These are phyloP conservation scores for Hemichromis elongatus DNA, from an alignment of 2,113 vertebrate genomes.

Conservation along the genomic window DNA sequence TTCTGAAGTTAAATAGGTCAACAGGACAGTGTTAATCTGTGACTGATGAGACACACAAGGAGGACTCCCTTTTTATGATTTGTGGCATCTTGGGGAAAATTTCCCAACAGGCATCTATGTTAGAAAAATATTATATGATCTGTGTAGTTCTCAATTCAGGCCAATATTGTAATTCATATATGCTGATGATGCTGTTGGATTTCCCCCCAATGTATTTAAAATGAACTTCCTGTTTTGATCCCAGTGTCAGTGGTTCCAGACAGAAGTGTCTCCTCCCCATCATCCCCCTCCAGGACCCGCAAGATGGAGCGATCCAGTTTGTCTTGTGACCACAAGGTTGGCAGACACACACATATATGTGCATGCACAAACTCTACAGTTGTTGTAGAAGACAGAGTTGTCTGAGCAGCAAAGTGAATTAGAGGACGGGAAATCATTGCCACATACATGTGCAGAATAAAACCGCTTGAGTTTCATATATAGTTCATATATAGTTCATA, in stretches of 20 bases:
- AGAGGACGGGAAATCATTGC: not conserved
- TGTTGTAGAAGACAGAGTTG: not conserved
- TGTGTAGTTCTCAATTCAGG: not conserved
- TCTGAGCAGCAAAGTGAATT: not conserved
- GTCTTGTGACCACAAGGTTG: constrained; percentile 69
- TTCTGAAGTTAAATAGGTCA: not conserved
- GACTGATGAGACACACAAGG: not conserved
- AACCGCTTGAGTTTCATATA: not conserved
- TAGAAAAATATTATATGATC: not conserved
- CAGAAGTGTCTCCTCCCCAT: constrained; percentile 61
- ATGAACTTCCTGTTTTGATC: not conserved
- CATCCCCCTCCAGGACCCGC: constrained; percentile 61
- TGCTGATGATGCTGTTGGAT: not conserved
- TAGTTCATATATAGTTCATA: not conserved
- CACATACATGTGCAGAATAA: too few species aligned
- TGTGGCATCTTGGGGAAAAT: not conserved
- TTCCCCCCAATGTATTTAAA: too few species aligned
- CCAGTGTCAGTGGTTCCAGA: constrained; percentile 47
- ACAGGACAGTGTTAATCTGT: accelerated
- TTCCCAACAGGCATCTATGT: not conserved
- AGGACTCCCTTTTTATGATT: not conserved
- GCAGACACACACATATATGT: not conserved
- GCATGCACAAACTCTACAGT: not conserved
- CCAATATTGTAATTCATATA: not conserved
- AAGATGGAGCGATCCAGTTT: constrained; percentile 65